Evolutionary conservation across 2,797 vertebrate species (phyloP).

Genomic region (Sebastes reedi): DNA sequence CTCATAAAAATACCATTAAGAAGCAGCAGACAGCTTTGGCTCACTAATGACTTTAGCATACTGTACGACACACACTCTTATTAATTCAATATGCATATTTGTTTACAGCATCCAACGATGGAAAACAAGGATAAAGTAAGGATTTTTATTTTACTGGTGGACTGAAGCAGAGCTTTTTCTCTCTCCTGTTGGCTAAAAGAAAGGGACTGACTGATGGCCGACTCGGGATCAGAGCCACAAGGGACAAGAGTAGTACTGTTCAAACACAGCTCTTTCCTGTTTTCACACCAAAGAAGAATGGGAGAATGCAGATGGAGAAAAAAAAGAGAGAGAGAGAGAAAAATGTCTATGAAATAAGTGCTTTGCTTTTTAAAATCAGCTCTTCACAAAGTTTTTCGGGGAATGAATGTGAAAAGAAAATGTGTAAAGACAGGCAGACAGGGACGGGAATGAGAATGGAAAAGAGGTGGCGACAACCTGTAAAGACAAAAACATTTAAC

Average conservation of each 20-base stretch:
- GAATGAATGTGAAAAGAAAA: neutral
- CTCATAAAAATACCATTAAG: slow-evolving; percentile 63
- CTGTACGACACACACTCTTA: slow-evolving; percentile 16
- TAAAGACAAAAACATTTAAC: slow-evolving; percentile 10
- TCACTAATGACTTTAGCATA: slow-evolving; percentile 66
- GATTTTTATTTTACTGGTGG: neutral
- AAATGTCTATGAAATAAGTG: slow-evolving; percentile 13
- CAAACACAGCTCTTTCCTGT: slow-evolving; percentile 71
- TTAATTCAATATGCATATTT: neutral
- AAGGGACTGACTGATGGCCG: slow-evolving; percentile 57
- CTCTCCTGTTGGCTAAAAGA: slow-evolving; percentile 42
- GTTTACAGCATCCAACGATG: neutral
- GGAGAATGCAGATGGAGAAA: slow-evolving; percentile 31
- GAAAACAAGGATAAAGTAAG: slow-evolving; percentile 1
- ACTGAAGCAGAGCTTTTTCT: slow-evolving; percentile 31
- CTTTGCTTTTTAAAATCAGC: neutral
- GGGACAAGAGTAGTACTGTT: slow-evolving; percentile 76
- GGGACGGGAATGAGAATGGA: neutral
- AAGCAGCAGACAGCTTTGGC: slow-evolving; percentile 42
- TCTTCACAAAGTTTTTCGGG: neutral
- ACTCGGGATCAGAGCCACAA: slow-evolving; percentile 60
- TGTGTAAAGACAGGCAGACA: neutral
- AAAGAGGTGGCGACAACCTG: slow-evolving; percentile 10
- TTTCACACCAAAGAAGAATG: slow-evolving; percentile 65
- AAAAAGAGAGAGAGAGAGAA: neutral